These are phyloP conservation scores for Acanthococcus lagerstroemiae DNA, from an alignment of 2,888 invertebrate genomes.

Conservation along the genomic window DNA sequence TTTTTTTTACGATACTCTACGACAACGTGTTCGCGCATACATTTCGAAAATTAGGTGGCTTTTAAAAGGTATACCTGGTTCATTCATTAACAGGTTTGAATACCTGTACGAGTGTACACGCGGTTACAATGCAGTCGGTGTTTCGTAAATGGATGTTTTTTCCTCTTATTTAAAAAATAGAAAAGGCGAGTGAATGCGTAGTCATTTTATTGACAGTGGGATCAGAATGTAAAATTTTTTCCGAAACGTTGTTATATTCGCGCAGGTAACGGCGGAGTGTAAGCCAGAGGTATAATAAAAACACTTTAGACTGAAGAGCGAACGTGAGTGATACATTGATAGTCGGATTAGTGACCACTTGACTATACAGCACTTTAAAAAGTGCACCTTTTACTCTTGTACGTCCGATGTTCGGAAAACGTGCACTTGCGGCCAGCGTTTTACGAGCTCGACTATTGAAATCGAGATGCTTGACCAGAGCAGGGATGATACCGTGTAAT, in stretches of 20 bases:
- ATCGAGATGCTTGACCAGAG: too few species aligned
- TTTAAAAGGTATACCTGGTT: background rate
- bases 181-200: background rate
- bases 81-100: slow-evolving; percentile 1
- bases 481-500: too few species aligned
- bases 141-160: background rate
- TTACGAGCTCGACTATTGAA: too few species aligned
- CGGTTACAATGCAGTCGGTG: slow-evolving; percentile 1
- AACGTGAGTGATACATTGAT: slow-evolving; percentile 16
- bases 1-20: background rate
- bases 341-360: slow-evolving; percentile 22
- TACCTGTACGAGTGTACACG: background rate
- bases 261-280: background rate
- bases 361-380: slow-evolving; percentile 11
- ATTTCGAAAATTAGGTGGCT: background rate
- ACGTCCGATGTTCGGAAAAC: too few species aligned
- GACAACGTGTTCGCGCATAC: background rate
- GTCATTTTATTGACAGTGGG: background rate
- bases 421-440: too few species aligned
- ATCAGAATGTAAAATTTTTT: background rate
- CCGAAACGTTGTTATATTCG: background rate
- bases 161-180: background rate
- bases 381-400: slow-evolving; percentile 10
- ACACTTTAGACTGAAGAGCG: slow-evolving; percentile 17
- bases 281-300: slow-evolving; percentile 7